Base-by-base conservation (phyloP, 2,113 vertebrate genomes). In the Leptobrachium leishanense region DNA sequence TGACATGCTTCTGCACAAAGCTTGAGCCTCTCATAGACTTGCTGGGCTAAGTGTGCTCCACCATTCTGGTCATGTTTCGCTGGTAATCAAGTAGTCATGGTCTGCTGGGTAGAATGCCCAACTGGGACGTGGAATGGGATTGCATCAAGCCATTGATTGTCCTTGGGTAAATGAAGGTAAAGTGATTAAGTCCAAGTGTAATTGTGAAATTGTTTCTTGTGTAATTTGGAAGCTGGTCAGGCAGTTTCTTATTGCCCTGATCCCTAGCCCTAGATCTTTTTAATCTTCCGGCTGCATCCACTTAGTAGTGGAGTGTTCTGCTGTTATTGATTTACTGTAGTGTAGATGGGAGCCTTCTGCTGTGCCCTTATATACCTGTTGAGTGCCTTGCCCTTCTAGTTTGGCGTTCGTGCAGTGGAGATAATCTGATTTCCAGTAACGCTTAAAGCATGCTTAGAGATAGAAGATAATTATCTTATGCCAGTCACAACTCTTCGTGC, bases 121-220 rank as follows among this genome's bases (percentile, higher is more conserved):
- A 43, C 59, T 72, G 76, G 77, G 70, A 73, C 68, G 44, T 13
- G 57, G 20, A 79, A 78, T 71, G 70, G 63, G 70, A 79, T 39
- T 67, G 54, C 6, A 79, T 72, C 72, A 7, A 41, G 43, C 70
- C 77, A 79, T 66, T 57, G 62, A 73, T 73, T 79, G 77, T 67
- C 77, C 77, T 68, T 79, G 77, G 62, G 77, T 79, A 79, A 66
- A 72, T 79, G 43, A 63, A 72, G 13, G 77, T 79, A 79, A 72
- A 67, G 63, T 79, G 70, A 79, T 79, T 73, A 66, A n/a, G 46
- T 42, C 41, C 10, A 73, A 54, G 31, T 67, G 20, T 79, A 73
- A 79, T 73, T 73, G 77, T 43, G 62, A 66, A 79, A 67, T 79
- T 79, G 62, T 59, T 73, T 79, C 44, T 55, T 72, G 59, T 79